These are phyloP conservation scores for Megathymus violae DNA, from an alignment of 1,140 invertebrate species.

Conservation along the genomic window DNA sequence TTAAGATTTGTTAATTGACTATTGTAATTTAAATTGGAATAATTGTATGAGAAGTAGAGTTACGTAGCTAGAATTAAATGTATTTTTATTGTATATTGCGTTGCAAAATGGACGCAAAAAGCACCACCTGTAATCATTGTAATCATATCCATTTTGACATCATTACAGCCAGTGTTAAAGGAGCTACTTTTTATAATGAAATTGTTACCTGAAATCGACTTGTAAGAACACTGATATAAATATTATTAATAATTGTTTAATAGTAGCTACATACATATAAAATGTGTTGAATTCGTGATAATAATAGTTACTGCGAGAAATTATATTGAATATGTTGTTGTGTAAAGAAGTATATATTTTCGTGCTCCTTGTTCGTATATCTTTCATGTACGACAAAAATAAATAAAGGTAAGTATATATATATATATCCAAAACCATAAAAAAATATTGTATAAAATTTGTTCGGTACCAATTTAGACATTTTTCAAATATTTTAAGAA, in stretches of 20 bases:
- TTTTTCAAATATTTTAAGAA: constrained; percentile 15
- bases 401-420: no score
- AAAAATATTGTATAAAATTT: constrained; percentile 18
- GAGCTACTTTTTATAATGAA: constrained; percentile 13
- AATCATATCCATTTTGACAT: constrained; percentile 12
- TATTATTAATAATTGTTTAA: constrained; percentile 56
- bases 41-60: constrained; percentile 60
- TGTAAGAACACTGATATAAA: constrained; percentile 33
- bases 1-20: constrained; percentile 48
- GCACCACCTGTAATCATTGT: constrained; percentile 4
- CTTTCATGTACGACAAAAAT: constrained; percentile 21
- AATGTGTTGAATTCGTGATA: constrained; percentile 70
- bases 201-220: constrained; percentile 14
- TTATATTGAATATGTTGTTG: constrained; percentile 51
- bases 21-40: constrained; percentile 48
- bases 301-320: constrained; percentile 56
- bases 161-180: not conserved
- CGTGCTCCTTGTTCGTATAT: constrained; percentile 46
- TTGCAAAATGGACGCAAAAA: constrained; percentile 50
- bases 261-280: constrained; percentile 46
- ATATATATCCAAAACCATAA: constrained; percentile 3
- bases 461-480: constrained; percentile 15
- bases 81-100: constrained; percentile 55
- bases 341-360: constrained; percentile 53
- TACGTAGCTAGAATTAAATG: constrained; percentile 56